Base-by-base conservation (phyloP, 1,140 invertebrate genomes). In the Mycetomoellerius zeteki region DNA sequence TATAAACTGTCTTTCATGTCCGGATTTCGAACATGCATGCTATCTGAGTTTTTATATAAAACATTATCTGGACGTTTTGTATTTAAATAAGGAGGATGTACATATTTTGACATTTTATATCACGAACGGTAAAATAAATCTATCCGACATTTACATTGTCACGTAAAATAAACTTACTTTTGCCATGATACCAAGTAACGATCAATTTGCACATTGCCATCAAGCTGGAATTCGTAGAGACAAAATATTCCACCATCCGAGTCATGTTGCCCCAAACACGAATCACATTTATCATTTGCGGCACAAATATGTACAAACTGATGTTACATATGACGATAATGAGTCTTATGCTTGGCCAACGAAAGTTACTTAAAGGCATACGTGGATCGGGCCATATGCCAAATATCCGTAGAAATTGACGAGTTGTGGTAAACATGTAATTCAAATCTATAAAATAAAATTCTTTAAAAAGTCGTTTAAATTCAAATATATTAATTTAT, bases 331-430 rank as follows among this genome's bases (percentile, higher is more conserved):
- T 8, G 2, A 27, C 33, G 8, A 58, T 58, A 2, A 81, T 43
- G 6, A 71, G 43, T 71, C 33, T 37, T 56, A 81, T 8, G 0
- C 1, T 82, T 10, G 52, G 52, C 3, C 64, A n/a, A 4, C 30
- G 33, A n/a, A 47, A 1, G 3, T 56, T 19, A 30, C 10, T 72
- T 24, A 30, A 27, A 82, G 52, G 3, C 1, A 12, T 0, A 5
- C 14, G 2, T 12, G 52, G 52, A 72, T 82, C 78, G 3, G 78
- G 65, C 78, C 78, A 82, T 64, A 82, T 2, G 52, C 78, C 78
- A 8, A 82, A 24, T 16, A 82, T 1, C 21, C 65, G 12, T 37
- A 82, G 5, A n/a, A 52, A 82, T 30, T 27, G 65, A 1, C 52
- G 65, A n/a, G 33, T 72, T 33, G 72, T 21, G 2, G 21, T 16